Base-by-base conservation (phyloP, 2,797 vertebrate species). In the Falco biarmicus region DNA sequence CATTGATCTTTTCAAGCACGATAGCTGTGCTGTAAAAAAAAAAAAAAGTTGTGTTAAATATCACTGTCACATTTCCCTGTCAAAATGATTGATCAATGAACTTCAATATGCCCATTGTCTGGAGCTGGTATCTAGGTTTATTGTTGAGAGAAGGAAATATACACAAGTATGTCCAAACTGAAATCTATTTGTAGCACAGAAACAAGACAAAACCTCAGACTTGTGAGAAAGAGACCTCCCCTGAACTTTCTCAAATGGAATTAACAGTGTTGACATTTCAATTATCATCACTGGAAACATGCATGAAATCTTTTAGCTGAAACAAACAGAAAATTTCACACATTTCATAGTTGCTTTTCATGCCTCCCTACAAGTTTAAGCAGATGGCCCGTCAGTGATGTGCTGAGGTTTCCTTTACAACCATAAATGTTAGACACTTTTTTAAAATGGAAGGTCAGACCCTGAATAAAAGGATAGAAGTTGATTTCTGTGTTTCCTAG, bases 301-400 rank as follows among this genome's bases (percentile, higher is more conserved):
- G 11, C 15, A n/a, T 65, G 53, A 84, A 92, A 76, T 81, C 69
- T 54, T 86, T 78, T 51, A 61, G 15, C 54, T 73, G 89, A 95
- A 90, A 82, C 24, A 84, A 84, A 90, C 61, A 71, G 70, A 75
- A 68, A 68, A 82, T 86, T 92, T 87, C 57, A 69, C 76, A 84
- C 70, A 53, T 84, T 69, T 39, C 19, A 15, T 34, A 57, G 29
- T 22, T 75, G 37, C 2, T 87, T 74, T 56, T 70, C 19, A 51
- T 37, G 17, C 32, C 9, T 73, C 21, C 10, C 24, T 84, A 9
- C 39, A 92, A 81, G 20, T 70, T 77, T 51, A 64, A 84, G 25
- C 17, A 84, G 19, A 48, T 74, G n/a, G 6, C n/a, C 84, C 10
- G 64, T 60, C 45, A 70, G 7, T 71, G 39, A 68, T 48, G 10